Percentiles rank a stretch among this genome's conserved stretches.
phyloP scores from a whole-genome alignment of 2,113 vertebrate species.

The Anolis sagrei region DNA sequence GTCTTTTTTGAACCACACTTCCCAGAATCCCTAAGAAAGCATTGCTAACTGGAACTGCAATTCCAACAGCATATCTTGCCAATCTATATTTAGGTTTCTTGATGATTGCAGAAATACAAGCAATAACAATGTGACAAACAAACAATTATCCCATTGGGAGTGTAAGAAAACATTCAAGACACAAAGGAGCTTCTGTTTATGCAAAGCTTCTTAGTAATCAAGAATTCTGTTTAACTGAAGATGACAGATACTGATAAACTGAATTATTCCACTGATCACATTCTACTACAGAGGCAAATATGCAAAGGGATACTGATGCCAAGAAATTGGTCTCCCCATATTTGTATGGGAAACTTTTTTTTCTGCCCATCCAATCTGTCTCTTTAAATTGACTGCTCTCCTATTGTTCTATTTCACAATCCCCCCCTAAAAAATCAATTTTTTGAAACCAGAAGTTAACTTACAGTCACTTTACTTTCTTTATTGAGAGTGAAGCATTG shows the following conservation, averaged over 20 bases:
- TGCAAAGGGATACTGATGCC: not conserved
- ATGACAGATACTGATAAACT: not conserved
- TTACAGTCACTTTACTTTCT: too few relatives aligned
- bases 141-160: slow-evolving; percentile 50
- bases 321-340: not conserved
- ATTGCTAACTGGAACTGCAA: not conserved
- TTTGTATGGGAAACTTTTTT: not conserved
- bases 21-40: not conserved
- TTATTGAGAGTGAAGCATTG: too few relatives aligned
- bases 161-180: slow-evolving; percentile 47
- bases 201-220: slow-evolving; percentile 42
- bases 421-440: too few relatives aligned
- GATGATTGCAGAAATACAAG: not conserved
- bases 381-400: too few relatives aligned
- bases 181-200: not conserved
- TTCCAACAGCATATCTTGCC: not conserved
- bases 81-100: not conserved
- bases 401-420: too few relatives aligned
- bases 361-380: too few relatives aligned
- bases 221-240: slow-evolving; percentile 14
- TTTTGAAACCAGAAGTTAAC: too few relatives aligned
- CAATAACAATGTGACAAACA: slow-evolving; percentile 55
- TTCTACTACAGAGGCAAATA: not conserved
- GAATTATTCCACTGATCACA: not conserved
- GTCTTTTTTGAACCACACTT: not conserved